Percentiles rank a stretch among this genome's conserved stretches.
Conservation (phyloP, 2,113 vertebrate genomes). For the Pholis gunnellus region DNA sequence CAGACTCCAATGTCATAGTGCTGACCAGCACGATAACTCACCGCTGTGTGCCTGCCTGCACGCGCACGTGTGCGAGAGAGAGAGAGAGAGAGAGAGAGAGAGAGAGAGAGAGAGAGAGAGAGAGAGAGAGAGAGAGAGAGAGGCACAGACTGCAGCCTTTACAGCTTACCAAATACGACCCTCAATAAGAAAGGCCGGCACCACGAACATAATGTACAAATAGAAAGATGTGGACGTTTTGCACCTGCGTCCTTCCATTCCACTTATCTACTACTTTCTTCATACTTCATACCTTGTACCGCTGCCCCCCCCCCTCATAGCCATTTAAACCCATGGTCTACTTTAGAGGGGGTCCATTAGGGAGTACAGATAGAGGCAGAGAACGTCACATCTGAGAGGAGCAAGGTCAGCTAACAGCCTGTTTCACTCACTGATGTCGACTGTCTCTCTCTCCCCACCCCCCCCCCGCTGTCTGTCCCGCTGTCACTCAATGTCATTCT, state of each 20-base stretch:
- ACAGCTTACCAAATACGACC: constrained; percentile 20
- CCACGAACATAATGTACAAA: not conserved
- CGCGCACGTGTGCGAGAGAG: not conserved
- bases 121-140: not conserved
- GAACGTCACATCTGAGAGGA: constrained; percentile 34
- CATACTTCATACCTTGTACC: not conserved
- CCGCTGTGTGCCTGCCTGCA: constrained; percentile 8
- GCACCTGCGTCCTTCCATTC: constrained; percentile 20
- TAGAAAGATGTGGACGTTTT: constrained; percentile 5
- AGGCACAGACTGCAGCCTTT: not conserved
- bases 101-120: too few relatives aligned
- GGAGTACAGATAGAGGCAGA: constrained; percentile 43
- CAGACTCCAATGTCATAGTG: constrained; percentile 69
- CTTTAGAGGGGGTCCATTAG: constrained; percentile 68
- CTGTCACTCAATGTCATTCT: constrained; percentile 57
- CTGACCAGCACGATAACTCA: constrained; percentile 76
- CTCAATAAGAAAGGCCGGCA: constrained; percentile 12
- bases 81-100: too few relatives aligned
- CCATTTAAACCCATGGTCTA: constrained; percentile 40
- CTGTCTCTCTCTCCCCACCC: constrained; percentile 16
- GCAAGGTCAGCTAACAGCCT: constrained; percentile 67
- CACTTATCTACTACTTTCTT: constrained; percentile 45
- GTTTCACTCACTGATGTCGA: constrained; percentile 51
- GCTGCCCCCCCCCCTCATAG: not conserved
- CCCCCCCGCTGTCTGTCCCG: constrained; percentile 39